Percentiles rank a stretch among this genome's conserved stretches.
Conservation (phyloP, 2,888 invertebrate genomes). For the Eurytoma adleriae region DNA sequence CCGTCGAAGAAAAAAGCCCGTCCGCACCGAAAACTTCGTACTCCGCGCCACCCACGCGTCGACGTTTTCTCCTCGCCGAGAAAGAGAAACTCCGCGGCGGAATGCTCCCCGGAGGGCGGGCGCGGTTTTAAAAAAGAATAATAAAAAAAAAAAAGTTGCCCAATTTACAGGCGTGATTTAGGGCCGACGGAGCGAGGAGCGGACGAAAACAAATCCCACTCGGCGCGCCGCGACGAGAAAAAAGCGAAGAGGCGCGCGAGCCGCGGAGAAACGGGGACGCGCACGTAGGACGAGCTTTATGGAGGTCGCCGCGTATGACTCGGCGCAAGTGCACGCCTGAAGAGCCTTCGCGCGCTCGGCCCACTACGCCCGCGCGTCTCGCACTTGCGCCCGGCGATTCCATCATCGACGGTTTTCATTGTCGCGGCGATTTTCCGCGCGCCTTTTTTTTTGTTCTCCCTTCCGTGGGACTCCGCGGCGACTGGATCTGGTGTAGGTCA, state of each 20-base stretch:
- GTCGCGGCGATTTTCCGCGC: no score
- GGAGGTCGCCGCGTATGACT: constrained; percentile 34
- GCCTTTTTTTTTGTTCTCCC: neutral
- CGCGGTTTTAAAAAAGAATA: neutral
- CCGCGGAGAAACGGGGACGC: constrained; percentile 40
- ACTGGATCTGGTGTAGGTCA: no score
- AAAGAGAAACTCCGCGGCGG: no score
- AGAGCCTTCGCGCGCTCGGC: neutral
- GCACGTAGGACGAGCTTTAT: constrained; percentile 51
- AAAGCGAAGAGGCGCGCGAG: neutral
- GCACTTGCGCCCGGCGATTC: no score
- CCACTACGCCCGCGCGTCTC: no score
- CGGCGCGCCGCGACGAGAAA: neutral
- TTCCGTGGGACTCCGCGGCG: no score
- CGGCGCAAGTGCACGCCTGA: constrained; percentile 7
- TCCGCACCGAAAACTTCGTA: no score
- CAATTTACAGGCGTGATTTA: constrained; percentile 47
- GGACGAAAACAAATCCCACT: constrained; percentile 30
- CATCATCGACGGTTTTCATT: no score
- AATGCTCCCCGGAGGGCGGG: no score
- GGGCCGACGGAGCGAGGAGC: neutral
- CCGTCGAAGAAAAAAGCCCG: no score
- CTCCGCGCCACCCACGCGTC: no score
- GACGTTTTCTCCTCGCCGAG: no score
- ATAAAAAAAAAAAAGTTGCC: constrained; percentile 17